Base-by-base conservation (phyloP, 2,113 vertebrate species). In the Psittacara wagleri region DNA sequence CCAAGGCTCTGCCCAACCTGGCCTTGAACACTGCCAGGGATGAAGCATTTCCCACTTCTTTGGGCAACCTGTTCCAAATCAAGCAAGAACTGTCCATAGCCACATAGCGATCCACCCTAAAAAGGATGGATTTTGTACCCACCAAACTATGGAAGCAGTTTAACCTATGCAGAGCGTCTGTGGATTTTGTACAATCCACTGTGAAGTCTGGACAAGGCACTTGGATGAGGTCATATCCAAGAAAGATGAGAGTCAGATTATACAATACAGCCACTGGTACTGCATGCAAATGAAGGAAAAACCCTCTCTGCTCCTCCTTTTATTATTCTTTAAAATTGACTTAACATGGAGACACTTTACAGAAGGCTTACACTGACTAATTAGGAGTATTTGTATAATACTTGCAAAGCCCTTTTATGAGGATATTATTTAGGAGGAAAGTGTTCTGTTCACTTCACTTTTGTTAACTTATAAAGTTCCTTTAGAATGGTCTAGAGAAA, bases 81-180 rank as follows among this genome's bases (percentile, higher is more conserved):
- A 57, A 51, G 33, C 16, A 37, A 17, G 10, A 69, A 35, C 14
- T 37, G 49, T 25, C 18, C 15, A 7, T 7, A 69, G 35, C 22
- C 1, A 1, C 35, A 24, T 4, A 23, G 41, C 9, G 41, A 41
- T 5, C 0, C 3, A 64, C 8, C 29, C 37, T 8, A 8, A 84
- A 79, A 83, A 41, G 2, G 14, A 64, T 84, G n/a, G 14, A 35
- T 25, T 55, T n/a, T 20, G 16, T 24, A 67, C 17, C 31, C 5
- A 2, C n/a, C 9, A 13, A 69, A 37, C 25, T 10, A n/a, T 1
- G 6, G 76, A 35, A 72, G 14, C 33, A 24, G 51, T 9, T 77
- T 7, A 72, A 51, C 8, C 35, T 46, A 13, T 1, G 9, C 49
- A 55, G 28, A 85, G 62, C 23, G 10, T 22, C 29, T 59, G 22